phyloP scores from a whole-genome alignment of 2,888 invertebrate species.

The Callinectes sapidus region DNA sequence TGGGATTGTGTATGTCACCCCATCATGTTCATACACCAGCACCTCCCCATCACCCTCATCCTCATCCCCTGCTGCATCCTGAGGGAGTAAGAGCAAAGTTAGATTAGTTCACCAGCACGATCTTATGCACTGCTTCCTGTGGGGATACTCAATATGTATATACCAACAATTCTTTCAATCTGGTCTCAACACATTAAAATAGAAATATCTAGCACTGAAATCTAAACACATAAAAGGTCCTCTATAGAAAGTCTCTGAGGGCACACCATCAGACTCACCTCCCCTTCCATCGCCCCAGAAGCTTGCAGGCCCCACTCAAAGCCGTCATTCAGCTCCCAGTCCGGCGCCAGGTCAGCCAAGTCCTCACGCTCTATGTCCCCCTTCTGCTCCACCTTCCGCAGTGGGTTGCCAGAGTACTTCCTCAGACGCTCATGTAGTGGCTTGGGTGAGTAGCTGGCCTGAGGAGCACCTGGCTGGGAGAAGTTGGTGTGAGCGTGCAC shows the following conservation, averaged over 20 bases:
- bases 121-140: background rate
- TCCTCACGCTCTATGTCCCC: slow-evolving; percentile 59
- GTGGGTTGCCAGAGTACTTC: slow-evolving; percentile 45
- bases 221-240: background rate
- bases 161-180: background rate
- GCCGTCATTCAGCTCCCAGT: slow-evolving; percentile 72
- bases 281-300: slow-evolving; percentile 40
- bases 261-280: slow-evolving; percentile 45
- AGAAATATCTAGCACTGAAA: background rate
- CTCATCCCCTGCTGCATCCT: slow-evolving; percentile 52
- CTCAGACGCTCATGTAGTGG: slow-evolving; percentile 62
- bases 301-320: slow-evolving; percentile 70
- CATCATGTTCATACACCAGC: slow-evolving; percentile 66
- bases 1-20: slow-evolving; percentile 65
- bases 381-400: background rate
- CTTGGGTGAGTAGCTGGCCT: slow-evolving; percentile 37
- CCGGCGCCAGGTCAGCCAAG: slow-evolving; percentile 69
- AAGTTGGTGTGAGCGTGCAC: slow-evolving; percentile 57
- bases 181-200: background rate
- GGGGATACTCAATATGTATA: background rate
- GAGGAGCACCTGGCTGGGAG: background rate
- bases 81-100: no score
- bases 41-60: slow-evolving; percentile 63
- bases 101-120: background rate
- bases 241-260: background rate